Evolutionary conservation across 92 coral and sea anemone species (phyloP), one percentile per base, ranked within the genome.

Genomic region (Micromussa lordhowensis): DNA sequence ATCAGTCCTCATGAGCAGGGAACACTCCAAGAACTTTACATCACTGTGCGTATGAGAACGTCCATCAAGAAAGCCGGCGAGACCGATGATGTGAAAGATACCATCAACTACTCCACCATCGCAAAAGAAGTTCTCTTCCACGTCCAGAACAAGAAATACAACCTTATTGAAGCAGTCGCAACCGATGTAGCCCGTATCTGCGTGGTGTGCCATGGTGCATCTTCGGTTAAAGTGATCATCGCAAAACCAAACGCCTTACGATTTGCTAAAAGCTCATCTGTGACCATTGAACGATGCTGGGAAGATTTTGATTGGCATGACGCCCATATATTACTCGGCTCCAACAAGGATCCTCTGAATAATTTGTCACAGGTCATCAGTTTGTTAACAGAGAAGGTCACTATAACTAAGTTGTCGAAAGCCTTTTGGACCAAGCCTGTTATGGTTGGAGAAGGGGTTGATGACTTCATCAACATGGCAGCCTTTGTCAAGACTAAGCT

Each of bases 151-250:
- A 94, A 85, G 81, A 89, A 85, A 90, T 92, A 92, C 85, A 90
- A 90, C 68, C 93, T 92, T 22, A 90, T 94, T 34, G 96, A 94
- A 85, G 77, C 96, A 11, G 93, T 94, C 13, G 96, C 96, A 12
- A 85, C 94, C 18, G 96, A 94, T 58, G 91, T 94, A 14, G 96
- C 95, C 16, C 93, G 96, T n/a, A 89, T 94, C 70, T 94, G 95
- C 30, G 96, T 94, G 28, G 88, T 80, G 22, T 59, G 91, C 4
- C 92, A 92, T 71, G 85, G 84, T 3, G 89, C 78, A 21, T 93
- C 83, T 2, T 90, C 89, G 83, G 96, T 90, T 2, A 80, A 75
- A 87, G 93, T 94, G 72, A 87, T 29, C 2, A 93, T 94, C 0
- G 36, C 75, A 24, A 94, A 94, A 73, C 95, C 92, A 29, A 81